phyloP scores from a whole-genome alignment of 2,797 vertebrate species.

The Florisuga fusca region DNA sequence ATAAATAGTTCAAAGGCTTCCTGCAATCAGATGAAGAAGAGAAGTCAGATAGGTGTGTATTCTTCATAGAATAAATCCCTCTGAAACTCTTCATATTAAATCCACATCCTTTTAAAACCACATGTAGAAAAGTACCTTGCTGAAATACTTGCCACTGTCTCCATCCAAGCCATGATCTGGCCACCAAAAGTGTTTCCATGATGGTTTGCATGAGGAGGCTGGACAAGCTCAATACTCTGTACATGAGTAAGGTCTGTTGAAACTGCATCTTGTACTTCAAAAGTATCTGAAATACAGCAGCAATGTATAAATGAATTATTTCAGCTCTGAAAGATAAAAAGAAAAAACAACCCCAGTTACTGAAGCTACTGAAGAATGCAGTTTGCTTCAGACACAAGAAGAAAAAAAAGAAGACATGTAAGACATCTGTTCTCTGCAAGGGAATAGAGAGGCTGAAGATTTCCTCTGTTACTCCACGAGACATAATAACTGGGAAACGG shows the following conservation, averaged over 20 bases:
- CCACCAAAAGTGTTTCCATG: conserved; percentile 85
- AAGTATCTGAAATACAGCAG: conserved; percentile 42
- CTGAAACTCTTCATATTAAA: not conserved
- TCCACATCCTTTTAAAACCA: not conserved
- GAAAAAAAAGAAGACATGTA: not conserved
- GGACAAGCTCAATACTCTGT: conserved; percentile 82
- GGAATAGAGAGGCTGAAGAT: not conserved
- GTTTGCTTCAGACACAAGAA: not conserved
- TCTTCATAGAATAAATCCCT: not conserved
- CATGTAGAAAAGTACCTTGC: conserved; percentile 74
- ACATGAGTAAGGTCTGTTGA: conserved; percentile 71
- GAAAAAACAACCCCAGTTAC: not conserved
- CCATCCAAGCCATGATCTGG: conserved; percentile 87
- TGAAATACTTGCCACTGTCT: conserved; percentile 81
- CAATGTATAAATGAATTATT: not conserved
- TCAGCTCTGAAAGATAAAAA: not conserved
- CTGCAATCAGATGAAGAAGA: not conserved
- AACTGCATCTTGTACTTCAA: conserved; percentile 50
- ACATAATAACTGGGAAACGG: not conserved
- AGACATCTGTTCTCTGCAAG: not conserved
- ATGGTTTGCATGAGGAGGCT: conserved; percentile 83
- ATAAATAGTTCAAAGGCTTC: not conserved
- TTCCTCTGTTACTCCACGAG: not conserved
- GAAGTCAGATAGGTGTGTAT: not conserved
- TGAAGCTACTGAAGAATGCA: rapidly evolving